Conservation (phyloP, 2,888 invertebrate species). For the Epiblema foenella region DNA sequence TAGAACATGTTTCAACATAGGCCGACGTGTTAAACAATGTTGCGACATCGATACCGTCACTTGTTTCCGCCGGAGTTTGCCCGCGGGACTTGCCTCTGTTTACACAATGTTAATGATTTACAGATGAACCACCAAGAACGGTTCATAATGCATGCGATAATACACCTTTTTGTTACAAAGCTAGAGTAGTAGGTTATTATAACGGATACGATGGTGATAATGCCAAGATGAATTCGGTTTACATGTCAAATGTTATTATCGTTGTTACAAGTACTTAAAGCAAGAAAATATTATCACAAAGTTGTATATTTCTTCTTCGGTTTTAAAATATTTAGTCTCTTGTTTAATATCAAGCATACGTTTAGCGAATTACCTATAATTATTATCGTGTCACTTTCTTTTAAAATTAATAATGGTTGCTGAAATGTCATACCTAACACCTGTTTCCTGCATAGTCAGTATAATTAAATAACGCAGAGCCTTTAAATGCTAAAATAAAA, state of each 20-base stretch:
- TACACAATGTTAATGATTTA: slow-evolving; percentile 37
- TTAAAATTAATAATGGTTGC: no score
- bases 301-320: not conserved
- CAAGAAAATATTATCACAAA: not conserved
- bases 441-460: no score
- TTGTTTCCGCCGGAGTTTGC: slow-evolving; percentile 62
- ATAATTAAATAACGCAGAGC: no score
- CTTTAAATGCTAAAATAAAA: no score
- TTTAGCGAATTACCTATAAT: no score
- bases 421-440: no score
- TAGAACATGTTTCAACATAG: slow-evolving; percentile 51
- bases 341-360: no score
- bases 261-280: not conserved
- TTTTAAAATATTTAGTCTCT: not conserved
- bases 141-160: not conserved
- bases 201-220: not conserved
- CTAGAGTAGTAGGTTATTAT: not conserved
- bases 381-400: no score
- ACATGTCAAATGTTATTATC: not conserved
- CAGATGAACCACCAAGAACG: slow-evolving; percentile 25
- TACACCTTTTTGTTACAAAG: not conserved
- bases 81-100: slow-evolving; percentile 48
- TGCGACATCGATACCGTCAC: slow-evolving; percentile 70
- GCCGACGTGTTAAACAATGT: slow-evolving; percentile 66
- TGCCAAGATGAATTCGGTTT: not conserved